phyloP scores from a whole-genome alignment of 2,113 vertebrate genomes.

The Etheostoma spectabile region DNA sequence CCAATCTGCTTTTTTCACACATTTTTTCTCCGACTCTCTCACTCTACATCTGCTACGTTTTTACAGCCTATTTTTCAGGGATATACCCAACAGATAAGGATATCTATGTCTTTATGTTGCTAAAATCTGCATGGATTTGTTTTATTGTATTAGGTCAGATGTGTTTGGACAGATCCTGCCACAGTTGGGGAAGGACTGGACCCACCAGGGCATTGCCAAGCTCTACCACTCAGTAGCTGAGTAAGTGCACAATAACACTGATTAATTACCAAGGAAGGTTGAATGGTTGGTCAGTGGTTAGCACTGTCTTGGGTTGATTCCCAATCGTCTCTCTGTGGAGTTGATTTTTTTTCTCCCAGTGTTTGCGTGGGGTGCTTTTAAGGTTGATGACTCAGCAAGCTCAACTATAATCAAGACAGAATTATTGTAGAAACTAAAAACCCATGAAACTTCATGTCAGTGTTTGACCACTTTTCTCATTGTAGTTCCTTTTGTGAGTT shows the following conservation, averaged over 20 bases:
- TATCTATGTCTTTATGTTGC: constrained; percentile 18
- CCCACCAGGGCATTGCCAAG: constrained; percentile 97
- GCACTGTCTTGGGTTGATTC: constrained; percentile 45
- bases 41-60: not conserved
- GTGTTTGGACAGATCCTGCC: constrained; percentile 98
- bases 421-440: constrained; percentile 22
- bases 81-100: not conserved
- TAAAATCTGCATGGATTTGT: constrained; percentile 9
- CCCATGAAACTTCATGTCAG: not conserved
- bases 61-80: not conserved
- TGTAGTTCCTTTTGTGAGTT: not conserved
- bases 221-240: constrained; percentile 98
- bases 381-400: constrained; percentile 57
- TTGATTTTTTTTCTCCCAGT: constrained; percentile 44
- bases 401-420: constrained; percentile 26
- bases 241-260: constrained; percentile 83
- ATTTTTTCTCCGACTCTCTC: not conserved
- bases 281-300: constrained; percentile 45
- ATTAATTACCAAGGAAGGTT: constrained; percentile 54
- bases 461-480: not conserved
- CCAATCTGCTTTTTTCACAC: not conserved
- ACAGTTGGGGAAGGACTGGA: constrained; percentile 99
- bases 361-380: constrained; percentile 52
- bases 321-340: constrained; percentile 18
- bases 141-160: constrained; percentile 89